Conservation (phyloP, 2,888 invertebrate species). For the Linnaemya tessellans region DNA sequence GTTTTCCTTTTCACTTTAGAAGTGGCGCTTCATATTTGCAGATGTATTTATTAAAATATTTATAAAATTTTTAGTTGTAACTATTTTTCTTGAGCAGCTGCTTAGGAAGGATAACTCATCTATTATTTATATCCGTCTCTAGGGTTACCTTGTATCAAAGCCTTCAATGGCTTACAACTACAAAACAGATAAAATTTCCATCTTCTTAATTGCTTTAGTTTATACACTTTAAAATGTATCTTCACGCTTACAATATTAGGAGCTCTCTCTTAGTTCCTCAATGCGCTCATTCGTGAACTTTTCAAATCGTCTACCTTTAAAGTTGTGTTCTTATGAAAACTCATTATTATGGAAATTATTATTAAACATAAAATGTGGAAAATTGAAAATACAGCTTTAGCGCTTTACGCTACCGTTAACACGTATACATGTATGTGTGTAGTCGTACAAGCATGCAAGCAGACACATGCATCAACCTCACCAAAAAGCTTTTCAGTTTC, state of each 20-base stretch:
- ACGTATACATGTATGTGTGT: too few species aligned
- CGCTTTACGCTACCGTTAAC: not conserved
- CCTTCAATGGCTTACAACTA: conserved; percentile 18
- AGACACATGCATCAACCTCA: conserved; percentile 40
- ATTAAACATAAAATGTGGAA: conserved; percentile 15
- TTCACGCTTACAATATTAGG: not conserved
- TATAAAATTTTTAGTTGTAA: too few species aligned
- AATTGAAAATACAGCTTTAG: not conserved
- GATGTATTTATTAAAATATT: too few species aligned
- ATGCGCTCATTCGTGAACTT: too few species aligned
- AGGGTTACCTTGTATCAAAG: too few species aligned
- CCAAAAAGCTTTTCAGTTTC: conserved; percentile 20
- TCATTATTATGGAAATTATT: conserved; percentile 63
- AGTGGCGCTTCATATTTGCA: too few species aligned
- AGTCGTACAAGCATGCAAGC: not conserved
- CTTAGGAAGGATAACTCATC: too few species aligned
- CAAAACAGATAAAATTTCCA: conserved; percentile 11
- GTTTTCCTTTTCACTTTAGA: too few species aligned
- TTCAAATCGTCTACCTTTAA: not conserved
- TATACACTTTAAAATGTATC: conserved; percentile 1
- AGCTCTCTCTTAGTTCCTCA: not conserved
- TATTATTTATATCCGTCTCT: too few species aligned
- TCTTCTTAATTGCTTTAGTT: not conserved
- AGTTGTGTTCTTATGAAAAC: not conserved
- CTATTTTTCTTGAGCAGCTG: too few species aligned